Evolutionary conservation across 2,888 invertebrate species (phyloP).

Genomic region (Formica aserva): DNA sequence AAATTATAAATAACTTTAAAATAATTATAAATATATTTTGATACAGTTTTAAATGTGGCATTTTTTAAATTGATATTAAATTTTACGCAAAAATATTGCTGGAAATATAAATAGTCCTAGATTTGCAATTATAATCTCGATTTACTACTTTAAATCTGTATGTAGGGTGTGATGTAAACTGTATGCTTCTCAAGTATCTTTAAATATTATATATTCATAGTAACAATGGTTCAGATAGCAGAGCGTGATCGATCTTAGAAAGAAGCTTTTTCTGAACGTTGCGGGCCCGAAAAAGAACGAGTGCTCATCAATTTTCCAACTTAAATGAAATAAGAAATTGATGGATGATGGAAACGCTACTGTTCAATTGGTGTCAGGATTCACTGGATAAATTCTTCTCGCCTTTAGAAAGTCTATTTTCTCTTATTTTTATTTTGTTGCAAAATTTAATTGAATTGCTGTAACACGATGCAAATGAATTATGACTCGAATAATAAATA

Average conservation of each 20-base stretch:
- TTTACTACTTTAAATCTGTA: background rate
- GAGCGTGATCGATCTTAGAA: slow-evolving; percentile 33
- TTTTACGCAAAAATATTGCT: background rate
- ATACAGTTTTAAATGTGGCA: background rate
- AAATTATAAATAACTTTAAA: background rate
- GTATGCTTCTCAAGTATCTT: background rate
- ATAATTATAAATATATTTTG: background rate
- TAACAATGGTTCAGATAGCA: slow-evolving; percentile 36
- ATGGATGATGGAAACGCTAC: slow-evolving; percentile 47
- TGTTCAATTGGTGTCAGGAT: slow-evolving; percentile 43
- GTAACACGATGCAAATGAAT: background rate
- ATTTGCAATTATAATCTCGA: background rate
- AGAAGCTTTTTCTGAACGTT: slow-evolving; percentile 35
- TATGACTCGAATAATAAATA: background rate
- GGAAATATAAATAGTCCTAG: background rate
- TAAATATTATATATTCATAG: slow-evolving; percentile 36
- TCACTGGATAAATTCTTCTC: slow-evolving; percentile 32
- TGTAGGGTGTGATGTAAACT: background rate
- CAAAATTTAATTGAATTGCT: slow-evolving; percentile 7
- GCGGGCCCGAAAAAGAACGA: slow-evolving; percentile 26
- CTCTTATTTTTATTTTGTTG: background rate
- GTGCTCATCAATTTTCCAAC: slow-evolving; percentile 48
- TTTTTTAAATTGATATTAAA: background rate
- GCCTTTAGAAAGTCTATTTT: slow-evolving; percentile 19
- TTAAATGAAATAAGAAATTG: slow-evolving; percentile 55